phyloP scores from a whole-genome alignment of 2,797 vertebrate species.

The Silurus aristotelis region DNA sequence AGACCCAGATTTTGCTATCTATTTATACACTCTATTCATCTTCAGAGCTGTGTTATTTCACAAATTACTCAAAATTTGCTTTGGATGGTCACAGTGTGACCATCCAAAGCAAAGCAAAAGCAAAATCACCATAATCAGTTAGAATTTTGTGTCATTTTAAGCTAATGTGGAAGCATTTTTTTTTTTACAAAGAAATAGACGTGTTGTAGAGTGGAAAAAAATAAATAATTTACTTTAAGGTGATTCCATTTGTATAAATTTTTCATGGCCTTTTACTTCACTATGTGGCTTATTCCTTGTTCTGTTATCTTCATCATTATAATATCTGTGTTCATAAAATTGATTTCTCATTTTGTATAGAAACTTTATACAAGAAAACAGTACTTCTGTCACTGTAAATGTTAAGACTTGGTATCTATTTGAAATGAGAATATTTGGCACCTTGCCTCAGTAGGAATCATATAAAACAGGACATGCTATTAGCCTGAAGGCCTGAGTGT shows the following conservation, averaged over 20 bases:
- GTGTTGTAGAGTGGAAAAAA: neutral
- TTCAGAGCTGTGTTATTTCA: neutral
- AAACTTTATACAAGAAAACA: neutral
- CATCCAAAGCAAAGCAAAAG: neutral
- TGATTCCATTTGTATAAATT: neutral
- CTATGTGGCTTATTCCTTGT: neutral
- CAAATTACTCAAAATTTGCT: neutral
- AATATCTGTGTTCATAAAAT: neutral
- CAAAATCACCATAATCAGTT: neutral
- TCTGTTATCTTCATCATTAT: neutral
- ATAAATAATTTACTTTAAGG: neutral
- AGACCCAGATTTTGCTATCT: neutral
- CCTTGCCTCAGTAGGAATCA: slow-evolving; percentile 35
- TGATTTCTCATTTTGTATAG: neutral
- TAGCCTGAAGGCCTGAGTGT: slow-evolving; percentile 45
- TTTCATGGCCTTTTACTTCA: neutral
- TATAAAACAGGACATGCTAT: slow-evolving; percentile 45
- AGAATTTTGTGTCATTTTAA: neutral
- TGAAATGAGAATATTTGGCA: slow-evolving; percentile 31
- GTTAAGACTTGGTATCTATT: neutral
- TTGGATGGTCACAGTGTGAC: neutral
- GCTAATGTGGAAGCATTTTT: neutral
- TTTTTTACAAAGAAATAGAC: neutral
- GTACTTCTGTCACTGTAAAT: neutral
- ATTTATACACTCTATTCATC: neutral